Conservation (phyloP, 2,797 vertebrate species). For the Chloroceryle inda region DNA sequence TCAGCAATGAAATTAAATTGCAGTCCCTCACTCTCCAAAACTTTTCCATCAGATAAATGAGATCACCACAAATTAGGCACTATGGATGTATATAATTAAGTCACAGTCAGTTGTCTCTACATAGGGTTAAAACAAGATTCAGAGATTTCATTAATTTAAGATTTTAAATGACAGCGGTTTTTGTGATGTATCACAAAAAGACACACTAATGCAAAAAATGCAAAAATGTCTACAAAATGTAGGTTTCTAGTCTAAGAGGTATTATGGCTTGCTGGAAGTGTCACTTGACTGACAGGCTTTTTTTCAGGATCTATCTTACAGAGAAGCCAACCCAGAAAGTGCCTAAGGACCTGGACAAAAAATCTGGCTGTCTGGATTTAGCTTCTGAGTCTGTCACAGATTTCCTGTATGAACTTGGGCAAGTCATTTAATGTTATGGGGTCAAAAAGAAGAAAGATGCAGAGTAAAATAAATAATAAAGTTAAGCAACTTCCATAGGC, state of each 20-base stretch:
- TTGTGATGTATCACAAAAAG: not conserved
- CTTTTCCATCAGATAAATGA: not conserved
- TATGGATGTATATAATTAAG: not conserved
- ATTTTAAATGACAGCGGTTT: conserved; percentile 9
- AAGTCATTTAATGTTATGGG: not conserved
- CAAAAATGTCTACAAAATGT: not conserved
- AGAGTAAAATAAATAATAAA: not conserved
- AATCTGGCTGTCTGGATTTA: not conserved
- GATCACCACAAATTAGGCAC: not conserved
- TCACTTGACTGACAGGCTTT: not conserved
- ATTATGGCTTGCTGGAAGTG: not conserved
- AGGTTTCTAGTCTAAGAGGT: not conserved
- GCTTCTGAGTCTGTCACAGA: not conserved
- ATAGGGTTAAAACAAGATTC: not conserved
- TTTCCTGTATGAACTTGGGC: not conserved
- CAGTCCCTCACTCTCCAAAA: not conserved
- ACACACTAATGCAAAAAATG: not conserved
- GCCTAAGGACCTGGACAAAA: not conserved
- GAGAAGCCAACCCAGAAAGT: not conserved
- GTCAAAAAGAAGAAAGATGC: not conserved
- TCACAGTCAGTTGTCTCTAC: not conserved
- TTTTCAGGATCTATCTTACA: not conserved
- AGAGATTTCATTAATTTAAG: conserved; percentile 2
- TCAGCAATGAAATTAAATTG: conserved; percentile 6
- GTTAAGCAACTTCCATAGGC: not conserved